Percentiles rank a stretch among this genome's conserved stretches.
phyloP scores from a whole-genome alignment of 1,140 invertebrate genomes.

The Drosophila grimshawi region DNA sequence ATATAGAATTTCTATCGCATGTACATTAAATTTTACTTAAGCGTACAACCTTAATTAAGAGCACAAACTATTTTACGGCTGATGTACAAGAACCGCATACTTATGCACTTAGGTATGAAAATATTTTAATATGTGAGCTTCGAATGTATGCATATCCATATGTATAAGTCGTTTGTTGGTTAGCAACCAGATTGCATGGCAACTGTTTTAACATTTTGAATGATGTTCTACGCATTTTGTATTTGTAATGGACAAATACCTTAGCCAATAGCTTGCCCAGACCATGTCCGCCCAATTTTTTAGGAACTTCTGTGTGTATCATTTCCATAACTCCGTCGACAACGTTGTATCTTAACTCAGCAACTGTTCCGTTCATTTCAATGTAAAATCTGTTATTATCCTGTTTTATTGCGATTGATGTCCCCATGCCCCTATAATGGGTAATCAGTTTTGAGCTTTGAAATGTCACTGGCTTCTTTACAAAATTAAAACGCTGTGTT shows the following conservation, averaged over 20 bases:
- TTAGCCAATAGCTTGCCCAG: constrained; percentile 44
- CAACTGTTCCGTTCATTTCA: neutral
- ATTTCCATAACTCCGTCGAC: constrained; percentile 31
- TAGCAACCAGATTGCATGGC: constrained; percentile 33
- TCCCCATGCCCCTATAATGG: constrained; percentile 4
- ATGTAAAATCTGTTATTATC: constrained; percentile 24
- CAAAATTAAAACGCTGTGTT: neutral
- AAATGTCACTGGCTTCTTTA: neutral
- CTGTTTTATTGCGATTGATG: constrained; percentile 6
- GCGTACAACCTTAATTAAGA: neutral
- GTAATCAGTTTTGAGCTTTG: neutral
- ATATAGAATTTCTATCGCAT: no score
- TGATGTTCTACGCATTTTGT: neutral
- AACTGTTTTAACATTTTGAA: constrained; percentile 15
- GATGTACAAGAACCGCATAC: neutral
- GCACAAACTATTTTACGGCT: neutral
- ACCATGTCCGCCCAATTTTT: constrained; percentile 29
- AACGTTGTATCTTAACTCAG: constrained; percentile 18
- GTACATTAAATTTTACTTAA: no score
- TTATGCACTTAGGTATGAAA: neutral
- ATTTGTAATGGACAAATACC: constrained; percentile 27
- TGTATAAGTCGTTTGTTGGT: neutral
- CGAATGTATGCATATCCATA: no score
- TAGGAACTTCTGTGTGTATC: constrained; percentile 35
- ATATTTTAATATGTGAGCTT: neutral